Base-by-base conservation (phyloP, 2,888 invertebrate species). In the Molanna angustata region DNA sequence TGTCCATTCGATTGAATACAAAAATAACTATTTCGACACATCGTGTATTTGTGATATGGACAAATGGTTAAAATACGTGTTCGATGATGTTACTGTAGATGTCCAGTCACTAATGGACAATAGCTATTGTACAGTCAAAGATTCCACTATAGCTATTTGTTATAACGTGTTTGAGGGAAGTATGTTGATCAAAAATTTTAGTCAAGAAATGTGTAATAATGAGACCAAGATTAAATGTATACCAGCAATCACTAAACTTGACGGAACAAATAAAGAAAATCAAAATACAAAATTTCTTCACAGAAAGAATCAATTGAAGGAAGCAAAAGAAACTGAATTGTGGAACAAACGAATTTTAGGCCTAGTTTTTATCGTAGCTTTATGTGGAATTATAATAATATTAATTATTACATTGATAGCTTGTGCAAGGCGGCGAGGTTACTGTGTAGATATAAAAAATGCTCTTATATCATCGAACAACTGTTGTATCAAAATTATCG, bases 121-220 rank as follows among this genome's bases (percentile, higher is more conserved):
- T 44, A 86, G 84, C 64, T 83, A 74, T 62, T 88, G 88, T 64
- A 75, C 79, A 0, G 79, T 86, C 0, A 76, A 73, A 46, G 66
- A 78, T 51, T 69, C 76, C 52, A 68, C 78, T 35, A 69, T 86
- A 16, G 80, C 84, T 2, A 71, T 74, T 33, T 88, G 88, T 64
- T 84, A 84, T 63, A 80, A 83, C 55, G 72, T 84, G 4, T 79
- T 79, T 0, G 79, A 83, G 60, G 85, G 83, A 39, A 80, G 82
- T 54, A 78, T 85, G 65, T 67, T 77, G 49, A 79, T 86, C 64
- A 65, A 73, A 35, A 85, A 84, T 61, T 87, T 83, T 64, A 77
- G 81, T 1, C 73, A 77, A 35, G 69, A 77, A 39, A 79, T 84
- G 13, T 87, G 87, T 62, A 73, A 68, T 3, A 63, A 68, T 18